Evolutionary conservation across 2,797 vertebrate genomes (phyloP).

Genomic region (Melanotaenia boesemani): DNA sequence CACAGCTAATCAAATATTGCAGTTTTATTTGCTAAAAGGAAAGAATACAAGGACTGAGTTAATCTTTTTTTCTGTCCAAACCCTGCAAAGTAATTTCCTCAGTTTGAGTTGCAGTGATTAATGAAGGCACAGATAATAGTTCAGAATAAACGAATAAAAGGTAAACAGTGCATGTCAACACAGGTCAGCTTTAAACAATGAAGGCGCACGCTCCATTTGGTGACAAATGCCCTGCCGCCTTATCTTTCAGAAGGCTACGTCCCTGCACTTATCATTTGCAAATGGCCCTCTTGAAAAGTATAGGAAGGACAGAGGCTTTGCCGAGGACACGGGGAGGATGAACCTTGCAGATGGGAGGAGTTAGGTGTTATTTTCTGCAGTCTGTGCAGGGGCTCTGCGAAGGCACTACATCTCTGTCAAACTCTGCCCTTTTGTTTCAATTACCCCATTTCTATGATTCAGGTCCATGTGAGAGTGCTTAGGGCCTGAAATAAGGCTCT

Average conservation of each 20-base stretch:
- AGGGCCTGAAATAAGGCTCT: conserved; percentile 62
- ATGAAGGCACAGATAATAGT: conserved; percentile 72
- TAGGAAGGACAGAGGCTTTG: conserved; percentile 67
- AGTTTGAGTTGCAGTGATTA: conserved; percentile 70
- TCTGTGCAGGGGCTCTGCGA: conserved; percentile 65
- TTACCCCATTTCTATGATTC: conserved; percentile 80
- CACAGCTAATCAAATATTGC: conserved; percentile 40
- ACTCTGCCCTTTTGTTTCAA: conserved; percentile 82
- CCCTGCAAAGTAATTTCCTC: conserved; percentile 55
- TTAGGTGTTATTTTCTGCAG: conserved; percentile 79
- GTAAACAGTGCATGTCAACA: conserved; percentile 76
- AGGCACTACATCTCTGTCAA: conserved; percentile 81
- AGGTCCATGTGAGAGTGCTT: conserved; percentile 68
- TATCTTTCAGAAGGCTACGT: conserved; percentile 74
- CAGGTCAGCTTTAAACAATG: conserved; percentile 73
- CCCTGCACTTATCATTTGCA: conserved; percentile 75
- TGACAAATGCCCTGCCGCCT: conserved; percentile 77
- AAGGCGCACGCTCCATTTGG: conserved; percentile 69
- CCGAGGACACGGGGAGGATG: conserved; percentile 69
- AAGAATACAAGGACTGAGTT: conserved; percentile 34
- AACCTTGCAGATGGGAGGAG: conserved; percentile 66
- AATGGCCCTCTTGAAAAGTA: conserved; percentile 72
- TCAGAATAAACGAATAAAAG: conserved; percentile 76
- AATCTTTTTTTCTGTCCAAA: conserved; percentile 27
- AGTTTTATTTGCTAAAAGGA: conserved; percentile 47